Evolutionary conservation across 2,888 invertebrate genomes (phyloP).

Genomic region (Griposia aprilina): DNA sequence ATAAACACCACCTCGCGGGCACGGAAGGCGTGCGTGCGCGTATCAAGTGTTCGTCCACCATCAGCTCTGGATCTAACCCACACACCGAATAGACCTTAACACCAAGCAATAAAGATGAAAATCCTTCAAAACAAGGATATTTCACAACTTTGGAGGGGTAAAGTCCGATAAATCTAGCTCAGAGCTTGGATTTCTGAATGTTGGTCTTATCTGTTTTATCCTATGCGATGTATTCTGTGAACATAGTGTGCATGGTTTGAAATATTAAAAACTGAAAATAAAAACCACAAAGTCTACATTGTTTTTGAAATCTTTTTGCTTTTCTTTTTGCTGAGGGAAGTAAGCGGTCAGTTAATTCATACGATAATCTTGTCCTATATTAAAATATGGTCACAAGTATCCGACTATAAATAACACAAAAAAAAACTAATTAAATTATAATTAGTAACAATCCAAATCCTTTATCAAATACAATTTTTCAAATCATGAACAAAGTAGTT

Average conservation of each 20-base stretch:
- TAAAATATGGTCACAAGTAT: not conserved
- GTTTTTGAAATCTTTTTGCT: not conserved
- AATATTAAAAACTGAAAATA: conserved; percentile 4
- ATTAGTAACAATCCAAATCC: not conserved
- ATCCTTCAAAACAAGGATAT: conserved; percentile 29
- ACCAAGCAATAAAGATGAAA: conserved; percentile 56
- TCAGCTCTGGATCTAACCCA: conserved; percentile 47
- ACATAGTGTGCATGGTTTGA: conserved; percentile 11
- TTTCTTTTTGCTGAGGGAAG: not conserved
- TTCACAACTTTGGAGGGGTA: conserved; percentile 56
- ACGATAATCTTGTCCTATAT: not conserved
- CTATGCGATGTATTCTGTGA: conserved; percentile 39
- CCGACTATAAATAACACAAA: not conserved
- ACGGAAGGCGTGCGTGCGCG: conserved; percentile 82
- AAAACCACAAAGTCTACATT: too few species aligned
- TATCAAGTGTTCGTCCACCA: conserved; percentile 79
- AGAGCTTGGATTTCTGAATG: conserved; percentile 77
- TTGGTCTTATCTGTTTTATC: conserved; percentile 74
- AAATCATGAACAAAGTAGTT: conserved; percentile 1
- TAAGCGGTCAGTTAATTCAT: not conserved
- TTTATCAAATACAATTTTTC: not conserved
- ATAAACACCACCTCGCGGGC: conserved; percentile 81
- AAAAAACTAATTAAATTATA: not conserved
- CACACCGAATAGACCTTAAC: conserved; percentile 49
- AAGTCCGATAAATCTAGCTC: conserved; percentile 79